Conservation (phyloP, 1,140 invertebrate genomes). For the Octopus sinensis region DNA sequence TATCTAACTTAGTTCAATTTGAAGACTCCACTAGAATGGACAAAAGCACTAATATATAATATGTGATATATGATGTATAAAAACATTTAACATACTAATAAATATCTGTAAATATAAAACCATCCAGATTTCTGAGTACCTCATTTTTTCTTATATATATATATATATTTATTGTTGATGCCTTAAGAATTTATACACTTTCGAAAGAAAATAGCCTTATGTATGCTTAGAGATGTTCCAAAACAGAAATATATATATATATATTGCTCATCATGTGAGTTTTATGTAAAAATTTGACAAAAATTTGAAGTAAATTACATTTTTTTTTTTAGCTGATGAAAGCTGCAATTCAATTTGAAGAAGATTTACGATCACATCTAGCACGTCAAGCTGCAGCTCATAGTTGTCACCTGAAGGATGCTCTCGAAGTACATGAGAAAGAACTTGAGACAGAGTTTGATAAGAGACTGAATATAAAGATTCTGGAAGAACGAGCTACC, state of each 20-base stretch:
- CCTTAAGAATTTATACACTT: background rate
- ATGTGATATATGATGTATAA: no score
- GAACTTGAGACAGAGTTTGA: constrained; percentile 68
- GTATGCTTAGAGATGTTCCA: background rate
- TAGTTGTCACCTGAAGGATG: constrained; percentile 75
- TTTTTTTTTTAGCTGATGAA: constrained; percentile 61
- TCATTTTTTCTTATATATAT: no score
- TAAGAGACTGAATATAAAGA: constrained; percentile 64
- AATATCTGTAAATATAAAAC: no score
- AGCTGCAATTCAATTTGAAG: constrained; percentile 68
- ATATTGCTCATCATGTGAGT: background rate
- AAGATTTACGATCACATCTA: constrained; percentile 73
- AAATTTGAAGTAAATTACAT: background rate
- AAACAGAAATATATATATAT: background rate
- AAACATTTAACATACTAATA: no score
- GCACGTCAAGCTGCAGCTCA: constrained; percentile 79
- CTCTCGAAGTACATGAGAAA: constrained; percentile 69
- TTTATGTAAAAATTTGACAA: background rate
- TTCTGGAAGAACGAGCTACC: constrained; percentile 65
- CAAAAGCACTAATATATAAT: no score
- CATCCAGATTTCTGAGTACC: no score
- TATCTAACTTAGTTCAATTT: no score
- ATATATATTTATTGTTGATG: background rate
- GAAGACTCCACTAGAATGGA: no score
- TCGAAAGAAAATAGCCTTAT: background rate